These are phyloP conservation scores for Drosophila lowei DNA, from an alignment of 1,140 invertebrate genomes.

Conservation along the genomic window DNA sequence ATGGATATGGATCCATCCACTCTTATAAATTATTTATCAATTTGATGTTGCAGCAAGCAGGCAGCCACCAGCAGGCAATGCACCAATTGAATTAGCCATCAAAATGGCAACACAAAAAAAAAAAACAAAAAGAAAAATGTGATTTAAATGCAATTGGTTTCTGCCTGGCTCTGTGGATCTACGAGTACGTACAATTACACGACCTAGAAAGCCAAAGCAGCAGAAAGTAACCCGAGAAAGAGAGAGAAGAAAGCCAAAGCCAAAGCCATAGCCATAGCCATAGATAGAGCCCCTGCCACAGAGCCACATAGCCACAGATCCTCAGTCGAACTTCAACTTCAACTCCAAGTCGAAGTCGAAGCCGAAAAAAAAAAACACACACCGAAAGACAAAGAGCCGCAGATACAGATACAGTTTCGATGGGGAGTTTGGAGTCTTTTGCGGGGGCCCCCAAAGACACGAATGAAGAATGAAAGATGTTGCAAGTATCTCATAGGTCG, in stretches of 20 bases:
- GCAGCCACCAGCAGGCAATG: constrained; percentile 17
- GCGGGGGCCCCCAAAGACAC: neutral
- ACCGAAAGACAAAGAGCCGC: constrained; percentile 24
- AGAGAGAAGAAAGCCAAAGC: constrained; percentile 65
- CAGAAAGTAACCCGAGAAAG: constrained; percentile 64
- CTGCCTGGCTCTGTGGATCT: constrained; percentile 32
- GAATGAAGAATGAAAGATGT: constrained; percentile 33
- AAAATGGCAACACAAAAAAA: constrained; percentile 40
- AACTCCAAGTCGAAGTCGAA: constrained; percentile 16
- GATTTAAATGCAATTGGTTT: constrained; percentile 80
- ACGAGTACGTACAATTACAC: constrained; percentile 71
- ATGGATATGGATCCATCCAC: constrained; percentile 11
- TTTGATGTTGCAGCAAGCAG: constrained; percentile 45
- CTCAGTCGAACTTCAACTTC: constrained; percentile 2
- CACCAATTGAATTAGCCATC: constrained; percentile 72
- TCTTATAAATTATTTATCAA: constrained; percentile 80
- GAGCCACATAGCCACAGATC: constrained; percentile 58
- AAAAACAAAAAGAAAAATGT: constrained; percentile 63
- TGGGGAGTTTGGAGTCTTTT: constrained; percentile 36
- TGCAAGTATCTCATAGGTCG: constrained; percentile 49
- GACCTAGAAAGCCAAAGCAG: constrained; percentile 79
- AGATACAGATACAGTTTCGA: constrained; percentile 25
- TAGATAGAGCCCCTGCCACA: constrained; percentile 14
- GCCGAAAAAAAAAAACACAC: constrained; percentile 28
- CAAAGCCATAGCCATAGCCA: constrained; percentile 25